Conservation (phyloP, 2,797 vertebrate species). For the Chaenodraco wilsoni region DNA sequence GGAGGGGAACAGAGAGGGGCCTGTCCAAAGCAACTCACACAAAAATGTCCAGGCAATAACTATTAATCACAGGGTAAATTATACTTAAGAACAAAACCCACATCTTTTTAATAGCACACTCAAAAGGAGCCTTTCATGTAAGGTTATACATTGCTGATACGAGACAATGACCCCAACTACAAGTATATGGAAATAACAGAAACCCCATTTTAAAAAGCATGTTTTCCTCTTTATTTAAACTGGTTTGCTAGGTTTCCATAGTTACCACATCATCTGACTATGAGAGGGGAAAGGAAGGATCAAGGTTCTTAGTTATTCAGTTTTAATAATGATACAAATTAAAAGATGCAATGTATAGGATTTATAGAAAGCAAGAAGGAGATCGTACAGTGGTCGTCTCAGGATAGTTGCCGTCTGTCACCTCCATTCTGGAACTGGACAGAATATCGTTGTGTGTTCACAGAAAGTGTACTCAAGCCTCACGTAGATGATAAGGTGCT, state of each 20-base stretch:
- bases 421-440: background rate
- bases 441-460: background rate
- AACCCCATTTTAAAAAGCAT: background rate
- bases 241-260: conserved; percentile 10
- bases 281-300: too few relatives aligned
- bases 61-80: background rate
- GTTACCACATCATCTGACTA: background rate
- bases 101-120: background rate
- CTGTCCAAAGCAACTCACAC: conserved; percentile 7
- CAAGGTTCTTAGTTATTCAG: background rate
- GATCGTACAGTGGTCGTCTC: background rate
- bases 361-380: conserved; percentile 68
- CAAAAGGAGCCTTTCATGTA: background rate
- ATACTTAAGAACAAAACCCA: background rate
- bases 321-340: background rate
- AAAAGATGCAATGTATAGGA: background rate
- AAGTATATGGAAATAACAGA: background rate
- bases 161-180: background rate
- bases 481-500: background rate
- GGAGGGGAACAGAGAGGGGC: background rate
- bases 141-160: background rate
- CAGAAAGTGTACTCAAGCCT: background rate
- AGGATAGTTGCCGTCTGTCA: conserved; percentile 9
- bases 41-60: background rate
- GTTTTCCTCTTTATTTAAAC: background rate